These are phyloP conservation scores for Daubentonia madagascariensis DNA, from an alignment of 2,113 vertebrate genomes.

Conservation along the genomic window DNA sequence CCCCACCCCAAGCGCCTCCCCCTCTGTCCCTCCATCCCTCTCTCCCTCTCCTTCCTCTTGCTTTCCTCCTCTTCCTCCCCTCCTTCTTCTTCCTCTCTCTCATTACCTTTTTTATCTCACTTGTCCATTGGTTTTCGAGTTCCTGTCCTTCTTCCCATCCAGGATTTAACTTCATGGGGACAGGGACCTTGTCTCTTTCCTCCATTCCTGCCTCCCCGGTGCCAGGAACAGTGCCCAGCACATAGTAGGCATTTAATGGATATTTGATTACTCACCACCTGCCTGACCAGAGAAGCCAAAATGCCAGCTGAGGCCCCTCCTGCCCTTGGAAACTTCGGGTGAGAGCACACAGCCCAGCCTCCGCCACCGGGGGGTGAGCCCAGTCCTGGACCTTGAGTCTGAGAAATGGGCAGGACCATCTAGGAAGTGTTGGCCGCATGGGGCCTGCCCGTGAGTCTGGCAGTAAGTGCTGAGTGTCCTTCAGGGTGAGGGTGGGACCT, in stretches of 20 bases:
- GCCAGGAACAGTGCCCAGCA: neutral
- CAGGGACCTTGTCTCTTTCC: neutral
- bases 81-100: no score
- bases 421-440: neutral
- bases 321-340: neutral
- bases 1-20: neutral
- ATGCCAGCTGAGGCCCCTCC: neutral
- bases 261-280: neutral
- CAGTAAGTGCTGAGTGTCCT: no score
- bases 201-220: neutral
- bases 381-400: rapidly evolving
- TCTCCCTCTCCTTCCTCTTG: no score
- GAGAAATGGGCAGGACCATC: no score
- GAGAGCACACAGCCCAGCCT: no score
- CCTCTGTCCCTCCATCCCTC: neutral
- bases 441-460: no score
- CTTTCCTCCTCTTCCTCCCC: no score
- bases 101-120: neutral
- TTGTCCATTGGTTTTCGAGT: neutral
- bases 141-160: neutral
- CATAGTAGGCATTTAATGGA: neutral
- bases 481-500: neutral
- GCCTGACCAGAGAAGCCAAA: neutral
- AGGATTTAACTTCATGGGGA: no score
- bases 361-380: neutral